Evolutionary conservation across 30 jellyfish, hydroid and myxozoan genomes (phyloP), one percentile per base, ranked within the genome.

Genomic region (Hydractinia echinata): DNA sequence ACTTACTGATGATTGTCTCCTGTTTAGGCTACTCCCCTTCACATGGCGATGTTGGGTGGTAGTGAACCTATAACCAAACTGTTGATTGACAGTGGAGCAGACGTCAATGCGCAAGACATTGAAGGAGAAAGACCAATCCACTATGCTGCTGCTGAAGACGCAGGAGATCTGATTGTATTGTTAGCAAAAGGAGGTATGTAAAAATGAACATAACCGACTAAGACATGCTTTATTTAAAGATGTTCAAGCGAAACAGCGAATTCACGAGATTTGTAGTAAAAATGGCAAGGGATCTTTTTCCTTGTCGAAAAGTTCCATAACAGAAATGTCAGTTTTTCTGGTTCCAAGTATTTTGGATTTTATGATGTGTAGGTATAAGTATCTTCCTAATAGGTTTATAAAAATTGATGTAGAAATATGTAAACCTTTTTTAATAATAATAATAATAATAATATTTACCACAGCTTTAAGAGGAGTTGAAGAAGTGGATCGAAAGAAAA

Each of bases 61-160:
- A 56, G 61, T 55, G 84, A 54, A 15, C 86, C 80, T 64, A 78
- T 85, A 72, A 74, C 81, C 9, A 66, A 77, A 64, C 30, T 81
- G 73, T 58, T 89, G 66, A 54, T 85, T 44, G 80, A 67, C 5
- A 51, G 70, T 66, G 97, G 95, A 6, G 97, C 97, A 5, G 82
- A 89, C 61, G 79, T 84, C 21, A n/a, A 84, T 5, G 76, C 85
- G 20, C 54, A 58, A 10, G 85, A 89, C 53, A 67, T 64, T 50
- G 95, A 84, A 51, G 97, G 97, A 62, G 99, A 93, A 71, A 66
- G 80, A 7, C 91, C 95, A 4, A 54, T 93, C 52, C 99, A 93
- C 81, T 87, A 69, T 81, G 99, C 99, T 2, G 99, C 99, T 4
- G 93, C 83, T 53, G 97, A 91, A 82, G 97, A 94, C 21, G 66